Evolutionary conservation across 2,113 vertebrate species (phyloP).

Genomic region (Cinclus cinclus): DNA sequence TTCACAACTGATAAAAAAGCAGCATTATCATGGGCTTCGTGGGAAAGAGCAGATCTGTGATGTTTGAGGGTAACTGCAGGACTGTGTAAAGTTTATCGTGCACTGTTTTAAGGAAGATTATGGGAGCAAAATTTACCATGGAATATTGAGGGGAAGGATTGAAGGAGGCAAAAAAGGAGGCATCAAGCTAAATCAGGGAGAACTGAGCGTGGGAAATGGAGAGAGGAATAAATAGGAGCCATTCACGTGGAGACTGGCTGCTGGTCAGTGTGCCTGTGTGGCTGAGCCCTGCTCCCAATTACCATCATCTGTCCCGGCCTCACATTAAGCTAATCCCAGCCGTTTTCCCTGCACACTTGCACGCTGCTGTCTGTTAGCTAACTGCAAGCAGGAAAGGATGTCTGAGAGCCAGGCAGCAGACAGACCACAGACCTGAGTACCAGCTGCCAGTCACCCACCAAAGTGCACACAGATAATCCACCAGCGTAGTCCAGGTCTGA

Average conservation of each 20-base stretch:
- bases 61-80: background rate
- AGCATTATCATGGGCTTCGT: background rate
- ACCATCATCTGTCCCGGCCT: background rate
- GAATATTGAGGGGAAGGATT: background rate
- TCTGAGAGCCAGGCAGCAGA: background rate
- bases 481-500: fast-evolving
- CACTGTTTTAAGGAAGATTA: background rate
- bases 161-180: background rate
- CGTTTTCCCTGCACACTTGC: fast-evolving
- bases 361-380: fast-evolving
- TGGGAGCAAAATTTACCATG: background rate
- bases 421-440: background rate
- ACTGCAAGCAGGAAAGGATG: background rate
- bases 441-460: background rate
- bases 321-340: background rate
- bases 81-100: background rate
- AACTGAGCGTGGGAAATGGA: background rate
- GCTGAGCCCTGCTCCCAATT: background rate
- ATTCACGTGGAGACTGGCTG: background rate
- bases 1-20: background rate
- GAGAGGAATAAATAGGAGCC: background rate
- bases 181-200: background rate
- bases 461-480: fast-evolving
- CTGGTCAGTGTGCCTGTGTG: background rate
- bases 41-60: background rate